These are phyloP conservation scores for Bucorvus abyssinicus DNA, from an alignment of 2,797 vertebrate species.

Conservation along the genomic window DNA sequence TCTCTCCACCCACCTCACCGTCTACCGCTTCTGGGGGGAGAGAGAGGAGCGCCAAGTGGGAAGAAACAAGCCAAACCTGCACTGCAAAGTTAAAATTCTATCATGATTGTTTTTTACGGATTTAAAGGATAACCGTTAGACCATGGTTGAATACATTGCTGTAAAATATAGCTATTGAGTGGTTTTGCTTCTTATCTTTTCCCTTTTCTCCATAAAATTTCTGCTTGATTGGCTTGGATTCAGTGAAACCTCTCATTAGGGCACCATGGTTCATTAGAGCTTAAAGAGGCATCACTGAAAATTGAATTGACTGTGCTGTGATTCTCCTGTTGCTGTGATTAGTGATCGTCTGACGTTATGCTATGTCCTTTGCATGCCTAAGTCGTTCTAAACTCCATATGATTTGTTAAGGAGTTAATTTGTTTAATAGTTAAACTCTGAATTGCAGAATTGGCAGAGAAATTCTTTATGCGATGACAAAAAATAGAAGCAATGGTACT, in stretches of 20 bases:
- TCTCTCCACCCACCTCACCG: background rate
- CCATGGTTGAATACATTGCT: background rate
- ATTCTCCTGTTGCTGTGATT: constrained; percentile 49
- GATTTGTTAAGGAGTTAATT: constrained; percentile 13
- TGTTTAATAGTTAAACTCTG: background rate
- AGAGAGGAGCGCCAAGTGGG: background rate
- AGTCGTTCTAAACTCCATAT: background rate
- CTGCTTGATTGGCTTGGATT: constrained; percentile 66
- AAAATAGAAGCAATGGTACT: background rate
- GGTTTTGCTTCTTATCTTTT: constrained; percentile 54
- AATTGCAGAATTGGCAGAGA: background rate
- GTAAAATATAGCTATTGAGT: constrained; percentile 46
- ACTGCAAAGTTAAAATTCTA: background rate
- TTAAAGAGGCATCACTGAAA: constrained; percentile 74
- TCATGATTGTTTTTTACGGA: background rate
- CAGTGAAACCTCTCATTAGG: constrained; percentile 76
- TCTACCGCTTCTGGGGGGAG: background rate
- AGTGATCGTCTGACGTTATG: constrained; percentile 3
- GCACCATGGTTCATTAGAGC: constrained; percentile 73
- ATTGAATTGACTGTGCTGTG: constrained; percentile 71
- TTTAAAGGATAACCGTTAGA: background rate
- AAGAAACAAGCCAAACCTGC: background rate
- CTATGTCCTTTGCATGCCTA: constrained; percentile 27
- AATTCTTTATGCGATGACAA: background rate
- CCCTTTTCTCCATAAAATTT: constrained; percentile 59